These are phyloP conservation scores for Prunella strophiata DNA, from an alignment of 2,797 vertebrate genomes.

Conservation along the genomic window DNA sequence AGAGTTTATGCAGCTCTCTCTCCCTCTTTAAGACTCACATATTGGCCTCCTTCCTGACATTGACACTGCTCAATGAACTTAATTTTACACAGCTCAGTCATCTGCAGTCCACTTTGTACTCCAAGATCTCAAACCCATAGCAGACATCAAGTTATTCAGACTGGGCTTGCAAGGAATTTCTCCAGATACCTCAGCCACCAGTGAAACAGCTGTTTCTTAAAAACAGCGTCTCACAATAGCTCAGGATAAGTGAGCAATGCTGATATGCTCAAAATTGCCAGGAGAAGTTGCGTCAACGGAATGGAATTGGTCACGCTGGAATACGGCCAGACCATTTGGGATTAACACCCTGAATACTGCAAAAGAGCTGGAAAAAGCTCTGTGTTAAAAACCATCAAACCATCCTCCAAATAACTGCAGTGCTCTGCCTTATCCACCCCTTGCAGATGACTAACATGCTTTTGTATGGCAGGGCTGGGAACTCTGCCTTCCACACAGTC, in stretches of 20 bases:
- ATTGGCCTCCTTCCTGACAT: background rate
- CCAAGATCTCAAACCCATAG: background rate
- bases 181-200: background rate
- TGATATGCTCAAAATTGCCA: background rate
- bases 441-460: background rate
- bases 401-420: background rate
- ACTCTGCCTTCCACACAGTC: background rate
- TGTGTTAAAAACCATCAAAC: background rate
- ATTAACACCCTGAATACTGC: conserved; percentile 20
- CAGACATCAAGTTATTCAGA: background rate
- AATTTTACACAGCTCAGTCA: background rate
- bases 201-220: conserved; percentile 22
- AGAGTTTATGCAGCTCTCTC: background rate
- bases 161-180: background rate
- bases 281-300: background rate
- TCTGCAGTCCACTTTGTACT: background rate
- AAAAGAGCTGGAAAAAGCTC: background rate
- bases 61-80: background rate
- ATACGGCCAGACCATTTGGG: conserved; percentile 6
- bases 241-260: background rate
- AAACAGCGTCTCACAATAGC: conserved; percentile 23
- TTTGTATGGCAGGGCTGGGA: background rate
- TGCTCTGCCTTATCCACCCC: background rate
- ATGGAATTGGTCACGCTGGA: background rate
- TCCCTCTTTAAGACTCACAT: background rate